A percentile compares a stretch with the other conserved stretches of the same genome.
phyloP scores from a whole-genome alignment of 2,797 vertebrate genomes.

The Champsocephalus esox region DNA sequence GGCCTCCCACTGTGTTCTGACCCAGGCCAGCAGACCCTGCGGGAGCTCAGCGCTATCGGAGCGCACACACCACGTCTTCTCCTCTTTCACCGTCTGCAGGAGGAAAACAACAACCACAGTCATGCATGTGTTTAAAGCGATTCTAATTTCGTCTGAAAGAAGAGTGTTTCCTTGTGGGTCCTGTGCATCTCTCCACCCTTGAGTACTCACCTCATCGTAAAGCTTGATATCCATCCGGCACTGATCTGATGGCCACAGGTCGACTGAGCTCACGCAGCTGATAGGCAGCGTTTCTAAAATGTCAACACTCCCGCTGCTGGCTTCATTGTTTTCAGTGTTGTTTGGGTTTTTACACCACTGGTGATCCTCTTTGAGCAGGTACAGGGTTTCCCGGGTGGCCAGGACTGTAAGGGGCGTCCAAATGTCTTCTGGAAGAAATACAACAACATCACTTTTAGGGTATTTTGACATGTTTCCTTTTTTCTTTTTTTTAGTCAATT shows the following conservation, averaged over 20 bases:
- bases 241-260: conserved; percentile 85
- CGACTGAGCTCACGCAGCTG: conserved; percentile 92
- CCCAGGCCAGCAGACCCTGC: conserved; percentile 89
- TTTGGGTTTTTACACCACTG: conserved; percentile 82
- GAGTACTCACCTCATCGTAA: conserved; percentile 90
- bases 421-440: conserved; percentile 75
- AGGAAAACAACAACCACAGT: conserved; percentile 8
- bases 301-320: conserved; percentile 59
- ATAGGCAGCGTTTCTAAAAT: conserved; percentile 90
- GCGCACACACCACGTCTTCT: conserved; percentile 92
- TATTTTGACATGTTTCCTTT: too few species aligned
- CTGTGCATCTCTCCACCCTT: not conserved
- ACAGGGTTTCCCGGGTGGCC: conserved; percentile 89
- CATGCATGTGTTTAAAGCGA: not conserved
- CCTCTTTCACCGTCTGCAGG: conserved; percentile 89
- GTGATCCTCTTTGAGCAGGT: conserved; percentile 91
- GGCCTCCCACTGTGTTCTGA: conserved; percentile 92
- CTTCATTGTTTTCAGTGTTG: conserved; percentile 39
- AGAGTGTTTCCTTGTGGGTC: not conserved
- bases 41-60: conserved; percentile 87
- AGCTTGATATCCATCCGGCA: conserved; percentile 89
- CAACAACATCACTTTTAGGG: too few species aligned
- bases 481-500: too few species aligned
- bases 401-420: conserved; percentile 90
- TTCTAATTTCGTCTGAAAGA: not conserved